A percentile compares a stretch with the other conserved stretches of the same genome.
Conservation (phyloP, 2,797 vertebrate genomes). For the Phoeniculus purpureus region DNA sequence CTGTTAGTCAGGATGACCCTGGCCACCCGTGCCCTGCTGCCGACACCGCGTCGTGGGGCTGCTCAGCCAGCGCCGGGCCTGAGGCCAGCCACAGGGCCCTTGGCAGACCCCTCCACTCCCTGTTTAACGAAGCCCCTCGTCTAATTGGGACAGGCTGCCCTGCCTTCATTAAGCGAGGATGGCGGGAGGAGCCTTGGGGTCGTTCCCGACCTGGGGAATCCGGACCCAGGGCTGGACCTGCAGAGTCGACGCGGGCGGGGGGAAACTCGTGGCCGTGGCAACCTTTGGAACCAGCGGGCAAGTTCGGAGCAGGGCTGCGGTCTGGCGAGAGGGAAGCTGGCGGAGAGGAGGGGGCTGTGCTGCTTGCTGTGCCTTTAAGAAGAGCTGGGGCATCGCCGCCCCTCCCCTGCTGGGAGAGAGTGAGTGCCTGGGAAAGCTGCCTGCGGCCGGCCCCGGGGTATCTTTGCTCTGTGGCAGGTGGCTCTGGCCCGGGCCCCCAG, state of each 20-base stretch:
- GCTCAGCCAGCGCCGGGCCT: slow-evolving; percentile 32
- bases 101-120: slow-evolving; percentile 51
- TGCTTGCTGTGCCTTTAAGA: slow-evolving; percentile 59
- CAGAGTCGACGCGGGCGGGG: background rate
- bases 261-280: background rate
- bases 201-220: background rate
- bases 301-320: background rate
- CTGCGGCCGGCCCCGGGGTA: slow-evolving; percentile 17
- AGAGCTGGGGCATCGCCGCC: background rate
- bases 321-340: background rate
- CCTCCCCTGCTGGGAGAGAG: slow-evolving; percentile 43
- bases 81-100: slow-evolving; percentile 38
- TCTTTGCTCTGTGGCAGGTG: background rate
- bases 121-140: slow-evolving; percentile 55
- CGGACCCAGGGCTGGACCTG: background rate
- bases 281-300: background rate
- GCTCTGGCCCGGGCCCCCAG: background rate
- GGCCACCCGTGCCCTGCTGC: background rate
- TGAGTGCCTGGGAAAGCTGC: slow-evolving; percentile 55
- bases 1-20: background rate
- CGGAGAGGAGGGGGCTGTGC: slow-evolving; percentile 1
- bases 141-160: slow-evolving; percentile 63
- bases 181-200: background rate
- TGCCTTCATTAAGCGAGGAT: slow-evolving; percentile 49
- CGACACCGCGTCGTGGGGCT: background rate